Evolutionary conservation across 2,113 vertebrate genomes (phyloP), one percentile per base, ranked within the genome.

Genomic region (Tonatia bakeri): DNA sequence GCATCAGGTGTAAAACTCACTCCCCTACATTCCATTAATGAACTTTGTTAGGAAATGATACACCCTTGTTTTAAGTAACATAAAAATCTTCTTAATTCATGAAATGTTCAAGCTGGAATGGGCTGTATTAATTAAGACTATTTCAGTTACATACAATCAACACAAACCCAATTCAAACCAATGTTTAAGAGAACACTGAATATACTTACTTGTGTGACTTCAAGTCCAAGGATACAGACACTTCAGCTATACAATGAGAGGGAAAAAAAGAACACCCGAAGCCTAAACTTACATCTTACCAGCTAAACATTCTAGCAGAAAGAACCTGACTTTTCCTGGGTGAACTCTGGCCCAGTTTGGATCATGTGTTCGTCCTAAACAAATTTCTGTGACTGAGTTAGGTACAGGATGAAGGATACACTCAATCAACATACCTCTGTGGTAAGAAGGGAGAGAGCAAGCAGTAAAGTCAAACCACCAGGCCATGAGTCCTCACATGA

Each of bases 41-140:
- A 90, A 6, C 24, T 79, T 96, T 70, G 40, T 93, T 92, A 85
- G 40, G 91, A 93, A 91, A 87, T 59, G 22, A 82, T 83, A 43
- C 15, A 65, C 22, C 24, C 3, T 73, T 91, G 8, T 52, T 92
- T 83, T 91, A 82, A 90, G 47, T 43, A 93, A 86, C 13, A 85
- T 56, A 64, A 81, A 67, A 87, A 38, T 81, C 54, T 79, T 50
- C 73, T 95, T 87, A 69, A 69, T 87, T 70, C 17, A 87, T 83
- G 9, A 92, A 81, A 76, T 64, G 15, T 56, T 95, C 59, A 87
- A 91, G 3, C 1, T 19, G 52, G 4, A 85, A 89, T 83, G 9
- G 6, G 0, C 7, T 28, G 17, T 19, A 72, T 75, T 89, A 81
- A 76, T 90, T 75, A 80, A 89, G 33, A 89, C 70, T 90, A 6